Conservation (phyloP, 2,797 vertebrate genomes). For the Ambastaia sidthimunki region DNA sequence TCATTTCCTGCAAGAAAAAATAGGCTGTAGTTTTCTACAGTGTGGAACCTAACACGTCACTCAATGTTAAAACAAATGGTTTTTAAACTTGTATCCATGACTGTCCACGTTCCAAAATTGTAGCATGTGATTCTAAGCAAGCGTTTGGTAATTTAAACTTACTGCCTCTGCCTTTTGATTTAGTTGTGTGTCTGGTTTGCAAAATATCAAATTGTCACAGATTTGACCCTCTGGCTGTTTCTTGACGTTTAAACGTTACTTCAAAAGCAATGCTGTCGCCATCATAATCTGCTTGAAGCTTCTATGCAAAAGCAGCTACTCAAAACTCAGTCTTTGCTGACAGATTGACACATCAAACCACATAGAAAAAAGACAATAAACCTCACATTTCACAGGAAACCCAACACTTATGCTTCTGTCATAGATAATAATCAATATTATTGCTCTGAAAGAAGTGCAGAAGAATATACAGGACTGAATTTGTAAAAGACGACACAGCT, state of each 20-base stretch:
- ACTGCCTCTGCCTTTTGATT: neutral
- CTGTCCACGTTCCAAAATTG: too few relatives aligned
- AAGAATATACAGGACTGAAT: constrained; percentile 16
- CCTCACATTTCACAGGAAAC: constrained; percentile 47
- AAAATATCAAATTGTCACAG: too few relatives aligned
- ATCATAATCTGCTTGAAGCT: constrained; percentile 1
- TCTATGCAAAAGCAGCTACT: constrained; percentile 11
- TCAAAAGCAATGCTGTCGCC: neutral
- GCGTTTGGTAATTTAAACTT: neutral
- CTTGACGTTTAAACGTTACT: neutral
- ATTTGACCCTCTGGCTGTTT: neutral
- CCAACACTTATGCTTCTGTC: constrained; percentile 34
- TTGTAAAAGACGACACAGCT: neutral
- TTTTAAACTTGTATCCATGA: neutral
- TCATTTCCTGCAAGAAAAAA: neutral
- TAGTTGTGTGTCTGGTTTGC: too few relatives aligned
- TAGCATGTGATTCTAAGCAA: neutral
- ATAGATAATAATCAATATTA: constrained; percentile 32
- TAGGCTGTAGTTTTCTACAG: neutral
- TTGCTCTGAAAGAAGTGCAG: constrained; percentile 26
- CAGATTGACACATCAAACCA: constrained; percentile 29
- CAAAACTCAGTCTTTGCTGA: constrained; percentile 32
- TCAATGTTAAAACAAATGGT: neutral
- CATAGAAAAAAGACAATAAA: constrained; percentile 1
- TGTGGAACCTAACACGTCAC: too few relatives aligned